Percentiles rank a stretch among this genome's conserved stretches.
Conservation (phyloP, 2,797 vertebrate species). For the Epinephelus awoara region DNA sequence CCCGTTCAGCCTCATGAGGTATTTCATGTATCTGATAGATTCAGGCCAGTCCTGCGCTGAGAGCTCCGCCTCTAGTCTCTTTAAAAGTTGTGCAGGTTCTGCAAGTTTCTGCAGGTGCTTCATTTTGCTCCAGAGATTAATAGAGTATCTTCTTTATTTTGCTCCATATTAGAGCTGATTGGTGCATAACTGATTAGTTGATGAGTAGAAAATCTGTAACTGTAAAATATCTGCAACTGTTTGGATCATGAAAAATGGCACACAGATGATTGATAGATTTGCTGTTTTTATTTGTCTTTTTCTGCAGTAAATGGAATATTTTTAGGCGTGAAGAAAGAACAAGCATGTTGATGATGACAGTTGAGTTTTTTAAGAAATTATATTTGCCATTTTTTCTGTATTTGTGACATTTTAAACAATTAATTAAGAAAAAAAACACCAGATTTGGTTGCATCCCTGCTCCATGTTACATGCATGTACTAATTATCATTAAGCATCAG, state of each 20-base stretch:
- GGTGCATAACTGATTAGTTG: background rate
- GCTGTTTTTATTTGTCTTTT: background rate
- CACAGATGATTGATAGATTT: background rate
- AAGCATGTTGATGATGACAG: background rate
- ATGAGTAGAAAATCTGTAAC: background rate
- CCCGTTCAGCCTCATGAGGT: slow-evolving; percentile 87
- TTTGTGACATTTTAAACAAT: background rate
- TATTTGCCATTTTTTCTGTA: background rate
- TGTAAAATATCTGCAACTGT: background rate
- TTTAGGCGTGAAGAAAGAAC: background rate
- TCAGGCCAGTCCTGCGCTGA: slow-evolving; percentile 43
- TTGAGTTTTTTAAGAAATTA: background rate
- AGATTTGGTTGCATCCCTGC: background rate
- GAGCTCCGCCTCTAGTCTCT: slow-evolving; percentile 5
- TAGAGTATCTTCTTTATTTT: background rate
- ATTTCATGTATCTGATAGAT: slow-evolving; percentile 59
- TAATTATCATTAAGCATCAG: background rate
- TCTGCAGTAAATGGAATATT: background rate
- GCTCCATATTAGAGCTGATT: background rate
- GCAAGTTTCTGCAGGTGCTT: slow-evolving; percentile 5
- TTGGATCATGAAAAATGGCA: background rate
- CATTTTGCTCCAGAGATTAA: background rate
- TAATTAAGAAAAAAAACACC: background rate
- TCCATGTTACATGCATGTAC: background rate
- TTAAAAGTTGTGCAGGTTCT: slow-evolving; percentile 25